phyloP scores from a whole-genome alignment of 1,140 invertebrate genomes.

The Papilio xuthus region DNA sequence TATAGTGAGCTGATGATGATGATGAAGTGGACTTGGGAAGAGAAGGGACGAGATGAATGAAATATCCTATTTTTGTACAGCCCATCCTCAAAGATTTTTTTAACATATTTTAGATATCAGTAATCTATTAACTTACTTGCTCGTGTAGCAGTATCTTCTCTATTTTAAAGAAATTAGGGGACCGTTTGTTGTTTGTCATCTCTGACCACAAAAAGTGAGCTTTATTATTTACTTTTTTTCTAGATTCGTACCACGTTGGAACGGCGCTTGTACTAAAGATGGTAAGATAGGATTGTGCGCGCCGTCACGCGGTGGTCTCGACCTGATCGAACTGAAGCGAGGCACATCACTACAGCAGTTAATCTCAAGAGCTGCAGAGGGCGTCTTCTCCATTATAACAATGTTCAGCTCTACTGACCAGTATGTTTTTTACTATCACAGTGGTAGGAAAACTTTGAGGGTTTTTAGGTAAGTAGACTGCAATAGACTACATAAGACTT shows the following conservation, averaged over 20 bases:
- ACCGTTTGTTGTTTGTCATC: no score
- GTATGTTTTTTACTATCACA: constrained; percentile 98
- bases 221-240: no score
- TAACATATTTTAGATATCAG: no score
- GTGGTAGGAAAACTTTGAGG: constrained; percentile 94
- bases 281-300: constrained; percentile 97
- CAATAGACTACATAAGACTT: neutral
- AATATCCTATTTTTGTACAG: no score
- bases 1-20: no score
- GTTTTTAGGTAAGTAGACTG: constrained; percentile 88
- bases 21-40: no score
- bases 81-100: no score
- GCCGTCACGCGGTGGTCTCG: constrained; percentile 95
- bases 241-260: constrained; percentile 88
- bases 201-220: no score
- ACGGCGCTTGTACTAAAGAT: constrained; percentile 90
- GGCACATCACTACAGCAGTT: constrained; percentile 91
- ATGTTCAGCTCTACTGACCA: constrained; percentile 97
- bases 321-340: constrained; percentile 93
- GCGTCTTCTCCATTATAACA: constrained; percentile 97
- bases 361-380: constrained; percentile 95
- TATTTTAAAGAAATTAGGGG: no score
- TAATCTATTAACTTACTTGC: no score
- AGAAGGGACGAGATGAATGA: no score
- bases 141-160: no score